A percentile compares a stretch with the other conserved stretches of the same genome.
Evolutionary conservation across 2,888 invertebrate genomes (phyloP).

Genomic region (Trissoscelio sp.): DNA sequence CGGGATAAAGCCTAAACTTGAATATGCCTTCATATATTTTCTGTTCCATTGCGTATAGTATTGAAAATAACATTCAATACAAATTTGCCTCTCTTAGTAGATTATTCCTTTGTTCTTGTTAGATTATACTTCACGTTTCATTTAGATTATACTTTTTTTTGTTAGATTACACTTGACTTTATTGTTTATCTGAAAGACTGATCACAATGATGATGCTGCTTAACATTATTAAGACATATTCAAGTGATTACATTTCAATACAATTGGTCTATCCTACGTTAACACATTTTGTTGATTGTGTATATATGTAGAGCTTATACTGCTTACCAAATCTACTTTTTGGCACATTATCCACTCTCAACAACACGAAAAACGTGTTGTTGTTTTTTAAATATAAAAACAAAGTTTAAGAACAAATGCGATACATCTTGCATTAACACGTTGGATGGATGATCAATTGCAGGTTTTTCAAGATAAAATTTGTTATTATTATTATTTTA

Average conservation of each 20-base stretch:
- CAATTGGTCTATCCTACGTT: slow-evolving; percentile 38
- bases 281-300: slow-evolving; percentile 31
- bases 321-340: slow-evolving; percentile 76
- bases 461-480: not conserved
- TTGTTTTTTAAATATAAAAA: slow-evolving; percentile 70
- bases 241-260: slow-evolving; percentile 38
- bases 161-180: slow-evolving; percentile 5
- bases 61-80: not conserved
- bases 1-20: slow-evolving; percentile 21
- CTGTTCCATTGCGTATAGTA: not conserved
- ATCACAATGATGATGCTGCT: slow-evolving; percentile 3
- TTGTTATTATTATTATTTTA: not conserved
- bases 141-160: not conserved
- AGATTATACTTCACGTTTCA: not conserved
- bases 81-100: not conserved
- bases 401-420: too few relatives aligned
- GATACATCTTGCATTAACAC: slow-evolving; percentile 45
- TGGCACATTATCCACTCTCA: slow-evolving; percentile 83
- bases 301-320: slow-evolving; percentile 42
- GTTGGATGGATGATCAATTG: slow-evolving; percentile 9
- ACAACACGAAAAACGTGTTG: slow-evolving; percentile 76
- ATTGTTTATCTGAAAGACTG: slow-evolving; percentile 10
- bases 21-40: slow-evolving; percentile 36
- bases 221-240: slow-evolving; percentile 39
- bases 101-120: not conserved